Evolutionary conservation across 1,140 invertebrate genomes (phyloP).

Genomic region (Mercenaria mercenaria): DNA sequence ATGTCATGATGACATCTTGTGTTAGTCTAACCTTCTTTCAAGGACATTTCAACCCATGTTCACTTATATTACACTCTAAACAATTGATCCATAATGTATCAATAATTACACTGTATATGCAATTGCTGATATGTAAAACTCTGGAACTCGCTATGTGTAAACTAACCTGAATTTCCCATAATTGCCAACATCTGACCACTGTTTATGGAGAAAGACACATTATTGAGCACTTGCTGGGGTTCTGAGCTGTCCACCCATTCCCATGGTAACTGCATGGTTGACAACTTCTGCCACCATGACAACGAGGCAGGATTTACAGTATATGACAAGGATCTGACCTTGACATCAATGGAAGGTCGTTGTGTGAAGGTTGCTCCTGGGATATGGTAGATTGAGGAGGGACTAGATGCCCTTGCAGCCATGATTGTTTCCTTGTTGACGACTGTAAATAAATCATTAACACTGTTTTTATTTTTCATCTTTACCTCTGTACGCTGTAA

Average conservation of each 20-base stretch:
- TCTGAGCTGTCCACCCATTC: constrained; percentile 71
- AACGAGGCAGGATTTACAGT: constrained; percentile 73
- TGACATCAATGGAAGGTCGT: constrained; percentile 71
- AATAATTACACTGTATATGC: too few relatives aligned
- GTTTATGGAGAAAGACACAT: constrained; percentile 77
- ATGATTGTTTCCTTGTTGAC: constrained; percentile 36
- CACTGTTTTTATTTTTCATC: not conserved
- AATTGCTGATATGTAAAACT: too few relatives aligned
- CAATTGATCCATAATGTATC: too few relatives aligned
- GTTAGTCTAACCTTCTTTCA: too few relatives aligned
- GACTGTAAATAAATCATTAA: constrained; percentile 30
- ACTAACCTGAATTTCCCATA: constrained; percentile 80
- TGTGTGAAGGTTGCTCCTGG: constrained; percentile 46
- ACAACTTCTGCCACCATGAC: constrained; percentile 75
- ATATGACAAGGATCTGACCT: constrained; percentile 70
- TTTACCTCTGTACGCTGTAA: too few relatives aligned
- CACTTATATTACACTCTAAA: too few relatives aligned
- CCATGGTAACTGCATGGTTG: constrained; percentile 77
- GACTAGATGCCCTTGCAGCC: constrained; percentile 18
- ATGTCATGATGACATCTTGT: too few relatives aligned
- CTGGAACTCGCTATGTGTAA: too few relatives aligned
- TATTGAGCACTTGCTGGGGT: constrained; percentile 75
- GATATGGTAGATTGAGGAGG: constrained; percentile 60
- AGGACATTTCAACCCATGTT: too few relatives aligned
- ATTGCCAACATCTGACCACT: constrained; percentile 82